A percentile compares a stretch with the other conserved stretches of the same genome.
phyloP scores from a whole-genome alignment of 1,140 invertebrate species.

The Anastatus disparis region DNA sequence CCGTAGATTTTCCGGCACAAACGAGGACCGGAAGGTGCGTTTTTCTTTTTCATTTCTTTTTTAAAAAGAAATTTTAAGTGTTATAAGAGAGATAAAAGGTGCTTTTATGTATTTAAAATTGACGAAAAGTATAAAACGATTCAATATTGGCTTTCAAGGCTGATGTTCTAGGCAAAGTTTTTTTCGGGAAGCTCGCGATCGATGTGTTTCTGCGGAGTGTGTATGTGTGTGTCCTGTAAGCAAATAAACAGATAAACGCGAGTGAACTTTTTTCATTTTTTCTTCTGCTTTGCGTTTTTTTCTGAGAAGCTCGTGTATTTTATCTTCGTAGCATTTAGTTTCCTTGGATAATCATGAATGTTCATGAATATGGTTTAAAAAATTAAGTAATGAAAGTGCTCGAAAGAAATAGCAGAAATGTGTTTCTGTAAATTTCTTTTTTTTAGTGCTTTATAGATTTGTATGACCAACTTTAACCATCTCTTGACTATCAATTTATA shows the following conservation, averaged over 20 bases:
- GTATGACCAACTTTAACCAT: conserved; percentile 10
- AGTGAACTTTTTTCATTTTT: background rate
- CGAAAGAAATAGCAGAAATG: background rate
- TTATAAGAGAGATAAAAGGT: background rate
- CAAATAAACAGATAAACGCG: too few relatives aligned
- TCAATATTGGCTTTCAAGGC: background rate
- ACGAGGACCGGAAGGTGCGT: conserved; percentile 29
- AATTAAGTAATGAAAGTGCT: too few relatives aligned
- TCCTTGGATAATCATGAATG: too few relatives aligned
- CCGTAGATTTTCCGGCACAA: background rate
- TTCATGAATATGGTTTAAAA: too few relatives aligned
- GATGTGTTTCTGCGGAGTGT: background rate
- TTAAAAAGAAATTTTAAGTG: too few relatives aligned
- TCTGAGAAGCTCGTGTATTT: background rate
- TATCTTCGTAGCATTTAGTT: too few relatives aligned
- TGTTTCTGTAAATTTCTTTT: background rate
- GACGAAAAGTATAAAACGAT: background rate
- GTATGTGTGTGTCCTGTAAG: too few relatives aligned
- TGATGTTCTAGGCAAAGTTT: background rate
- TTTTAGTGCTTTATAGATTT: conserved; percentile 5
- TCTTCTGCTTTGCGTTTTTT: background rate
- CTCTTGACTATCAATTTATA: conserved; percentile 26
- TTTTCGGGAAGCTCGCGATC: background rate
- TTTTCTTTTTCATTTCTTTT: too few relatives aligned
- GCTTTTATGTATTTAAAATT: background rate